These are phyloP conservation scores for Pseudobourletiella spinata DNA, from an alignment of 1,140 invertebrate genomes.

Conservation along the genomic window DNA sequence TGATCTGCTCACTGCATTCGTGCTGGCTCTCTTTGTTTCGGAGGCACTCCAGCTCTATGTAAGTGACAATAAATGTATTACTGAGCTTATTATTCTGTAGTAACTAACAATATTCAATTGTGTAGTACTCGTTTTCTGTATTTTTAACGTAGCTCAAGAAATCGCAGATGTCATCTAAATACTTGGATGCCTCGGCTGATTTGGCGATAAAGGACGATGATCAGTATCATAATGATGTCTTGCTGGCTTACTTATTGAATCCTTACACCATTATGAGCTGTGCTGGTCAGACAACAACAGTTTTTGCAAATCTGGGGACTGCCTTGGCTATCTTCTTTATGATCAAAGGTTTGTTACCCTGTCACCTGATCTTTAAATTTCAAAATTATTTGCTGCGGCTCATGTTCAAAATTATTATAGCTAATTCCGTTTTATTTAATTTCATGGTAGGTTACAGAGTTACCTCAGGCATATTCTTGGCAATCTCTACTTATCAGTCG, in stretches of 20 bases:
- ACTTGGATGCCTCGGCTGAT: conserved; percentile 40
- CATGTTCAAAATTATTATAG: too few relatives aligned
- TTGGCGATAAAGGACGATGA: conserved; percentile 51
- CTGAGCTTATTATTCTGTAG: conserved; percentile 7
- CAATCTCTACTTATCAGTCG: conserved; percentile 67
- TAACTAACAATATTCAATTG: too few relatives aligned
- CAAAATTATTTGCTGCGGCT: too few relatives aligned
- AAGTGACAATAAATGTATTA: conserved; percentile 37
- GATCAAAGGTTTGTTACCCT: conserved; percentile 48
- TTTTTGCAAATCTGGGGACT: conserved; percentile 76
- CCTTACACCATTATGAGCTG: conserved; percentile 85
- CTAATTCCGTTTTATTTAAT: too few relatives aligned
- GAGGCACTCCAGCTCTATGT: conserved; percentile 55
- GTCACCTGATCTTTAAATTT: neutral
- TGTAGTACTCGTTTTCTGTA: conserved; percentile 15
- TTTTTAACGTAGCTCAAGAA: conserved; percentile 27
- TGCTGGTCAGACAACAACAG: conserved; percentile 80
- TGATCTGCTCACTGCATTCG: conserved; percentile 63
- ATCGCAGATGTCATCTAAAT: conserved; percentile 25
- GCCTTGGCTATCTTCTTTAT: conserved; percentile 60
- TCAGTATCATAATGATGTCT: conserved; percentile 54
- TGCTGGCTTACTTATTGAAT: conserved; percentile 81
- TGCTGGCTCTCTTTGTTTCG: conserved; percentile 58
- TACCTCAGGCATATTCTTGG: conserved; percentile 58
- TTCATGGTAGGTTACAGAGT: too few relatives aligned